Conservation (phyloP, 2,113 vertebrate genomes). For the Scomber scombrus region DNA sequence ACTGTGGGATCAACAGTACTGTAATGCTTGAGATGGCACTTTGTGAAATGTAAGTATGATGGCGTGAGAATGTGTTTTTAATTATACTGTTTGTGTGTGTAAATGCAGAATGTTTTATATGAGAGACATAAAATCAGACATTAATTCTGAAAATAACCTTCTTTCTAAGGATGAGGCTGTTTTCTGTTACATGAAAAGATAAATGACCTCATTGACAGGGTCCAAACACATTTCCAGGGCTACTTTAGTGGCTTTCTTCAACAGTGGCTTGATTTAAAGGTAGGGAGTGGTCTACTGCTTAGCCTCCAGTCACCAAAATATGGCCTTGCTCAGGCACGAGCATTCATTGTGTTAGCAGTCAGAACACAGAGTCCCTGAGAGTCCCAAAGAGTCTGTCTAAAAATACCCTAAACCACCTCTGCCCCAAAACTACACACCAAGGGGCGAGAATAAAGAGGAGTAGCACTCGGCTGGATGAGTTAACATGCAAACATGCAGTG, state of each 20-base stretch:
- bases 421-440: slow-evolving; percentile 57
- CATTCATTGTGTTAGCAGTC: slow-evolving; percentile 72
- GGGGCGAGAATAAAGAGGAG: slow-evolving; percentile 54
- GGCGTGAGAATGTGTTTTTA: not conserved
- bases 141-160: not conserved
- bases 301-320: slow-evolving; percentile 56
- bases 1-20: not conserved
- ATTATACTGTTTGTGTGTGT: not conserved
- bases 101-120: not conserved
- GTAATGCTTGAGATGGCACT: not conserved
- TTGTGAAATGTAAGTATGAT: slow-evolving; percentile 9
- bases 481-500: slow-evolving; percentile 48
- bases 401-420: slow-evolving; percentile 75
- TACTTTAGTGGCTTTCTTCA: slow-evolving; percentile 19
- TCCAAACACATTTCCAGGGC: not conserved
- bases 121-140: not conserved
- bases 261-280: slow-evolving; percentile 40
- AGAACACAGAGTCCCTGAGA: slow-evolving; percentile 51
- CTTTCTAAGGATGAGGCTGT: not conserved
- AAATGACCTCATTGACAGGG: slow-evolving; percentile 23
- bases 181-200: slow-evolving; percentile 9
- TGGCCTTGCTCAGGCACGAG: slow-evolving; percentile 72
- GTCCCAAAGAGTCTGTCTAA: slow-evolving; percentile 58
- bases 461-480: slow-evolving; percentile 30
- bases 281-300: slow-evolving; percentile 34